Conservation (phyloP, 1,140 invertebrate genomes). For the Drosophila sechellia region DNA sequence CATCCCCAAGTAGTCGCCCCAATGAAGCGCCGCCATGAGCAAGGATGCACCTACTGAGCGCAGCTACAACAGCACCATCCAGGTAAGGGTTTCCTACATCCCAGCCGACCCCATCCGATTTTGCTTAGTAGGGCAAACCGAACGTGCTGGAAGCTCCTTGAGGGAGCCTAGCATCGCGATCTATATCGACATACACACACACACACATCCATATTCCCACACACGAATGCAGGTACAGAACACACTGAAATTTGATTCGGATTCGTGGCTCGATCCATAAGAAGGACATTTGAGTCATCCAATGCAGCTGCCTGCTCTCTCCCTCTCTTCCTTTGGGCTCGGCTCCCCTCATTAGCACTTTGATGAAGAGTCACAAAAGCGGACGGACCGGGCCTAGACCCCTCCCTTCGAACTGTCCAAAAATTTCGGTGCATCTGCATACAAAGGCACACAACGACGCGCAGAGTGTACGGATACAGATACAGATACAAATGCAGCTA, state of each 20-base stretch:
- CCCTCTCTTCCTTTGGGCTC: no score
- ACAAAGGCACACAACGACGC: constrained; percentile 45
- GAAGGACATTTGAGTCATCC: constrained; percentile 67
- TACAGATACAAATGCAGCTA: constrained; percentile 8
- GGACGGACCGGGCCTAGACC: neutral
- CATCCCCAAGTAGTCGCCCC: neutral
- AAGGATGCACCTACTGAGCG: constrained; percentile 18
- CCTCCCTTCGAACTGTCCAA: neutral
- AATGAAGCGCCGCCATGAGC: constrained; percentile 17
- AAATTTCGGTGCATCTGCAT: constrained; percentile 47
- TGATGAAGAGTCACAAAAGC: constrained; percentile 11
- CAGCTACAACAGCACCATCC: constrained; percentile 4
- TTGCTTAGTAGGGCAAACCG: no score
- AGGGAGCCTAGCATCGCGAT: neutral
- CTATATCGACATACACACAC: no score
- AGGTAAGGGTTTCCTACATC: constrained; percentile 16
- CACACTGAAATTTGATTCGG: constrained; percentile 22
- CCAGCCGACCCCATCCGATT: no score
- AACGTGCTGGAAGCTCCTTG: neutral
- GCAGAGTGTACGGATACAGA: neutral
- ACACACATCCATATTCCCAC: neutral
- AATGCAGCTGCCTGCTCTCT: constrained; percentile 16
- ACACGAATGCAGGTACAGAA: neutral
- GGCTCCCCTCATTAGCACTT: constrained; percentile 29
- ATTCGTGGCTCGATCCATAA: constrained; percentile 1